These are phyloP conservation scores for Melanostigma gelatinosum DNA, from an alignment of 2,113 vertebrate species.

Conservation along the genomic window DNA sequence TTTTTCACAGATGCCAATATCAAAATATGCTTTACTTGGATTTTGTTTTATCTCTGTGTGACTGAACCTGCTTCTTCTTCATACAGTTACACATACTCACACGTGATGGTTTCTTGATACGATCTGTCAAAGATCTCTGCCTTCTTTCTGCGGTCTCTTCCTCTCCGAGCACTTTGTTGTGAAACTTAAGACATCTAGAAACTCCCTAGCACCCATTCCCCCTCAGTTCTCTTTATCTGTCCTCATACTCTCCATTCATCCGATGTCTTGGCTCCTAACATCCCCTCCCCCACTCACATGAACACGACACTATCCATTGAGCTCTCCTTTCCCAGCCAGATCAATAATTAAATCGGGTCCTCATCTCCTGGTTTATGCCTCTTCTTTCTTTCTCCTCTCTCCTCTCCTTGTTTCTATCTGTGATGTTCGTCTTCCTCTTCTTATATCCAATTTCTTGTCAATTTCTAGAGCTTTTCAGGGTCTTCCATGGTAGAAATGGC, in stretches of 20 bases:
- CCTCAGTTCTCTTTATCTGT: conserved; percentile 1
- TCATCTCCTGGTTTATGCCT: conserved; percentile 41
- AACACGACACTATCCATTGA: conserved; percentile 67
- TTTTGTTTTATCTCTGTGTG: background rate
- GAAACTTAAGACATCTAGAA: conserved; percentile 54
- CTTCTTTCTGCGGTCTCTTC: conserved; percentile 17
- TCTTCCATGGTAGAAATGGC: background rate
- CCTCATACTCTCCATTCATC: conserved; percentile 33
- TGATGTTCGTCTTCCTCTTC: background rate
- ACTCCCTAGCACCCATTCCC: conserved; percentile 22
- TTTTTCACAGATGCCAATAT: background rate
- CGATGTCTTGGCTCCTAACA: conserved; percentile 13
- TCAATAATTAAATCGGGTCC: conserved; percentile 81
- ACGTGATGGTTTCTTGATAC: background rate
- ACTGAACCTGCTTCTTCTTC: background rate
- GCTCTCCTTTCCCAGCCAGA: conserved; percentile 73
- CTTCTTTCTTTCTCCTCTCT: conserved; percentile 27
- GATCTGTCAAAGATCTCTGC: conserved; percentile 18
- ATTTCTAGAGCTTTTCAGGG: background rate
- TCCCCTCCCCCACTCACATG: conserved; percentile 21
- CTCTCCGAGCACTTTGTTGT: conserved; percentile 47
- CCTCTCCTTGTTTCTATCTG: background rate
- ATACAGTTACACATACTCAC: background rate
- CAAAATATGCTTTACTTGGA: background rate
- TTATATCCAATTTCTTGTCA: background rate